Conservation (phyloP, 2,113 vertebrate genomes). For the Murina feae region DNA sequence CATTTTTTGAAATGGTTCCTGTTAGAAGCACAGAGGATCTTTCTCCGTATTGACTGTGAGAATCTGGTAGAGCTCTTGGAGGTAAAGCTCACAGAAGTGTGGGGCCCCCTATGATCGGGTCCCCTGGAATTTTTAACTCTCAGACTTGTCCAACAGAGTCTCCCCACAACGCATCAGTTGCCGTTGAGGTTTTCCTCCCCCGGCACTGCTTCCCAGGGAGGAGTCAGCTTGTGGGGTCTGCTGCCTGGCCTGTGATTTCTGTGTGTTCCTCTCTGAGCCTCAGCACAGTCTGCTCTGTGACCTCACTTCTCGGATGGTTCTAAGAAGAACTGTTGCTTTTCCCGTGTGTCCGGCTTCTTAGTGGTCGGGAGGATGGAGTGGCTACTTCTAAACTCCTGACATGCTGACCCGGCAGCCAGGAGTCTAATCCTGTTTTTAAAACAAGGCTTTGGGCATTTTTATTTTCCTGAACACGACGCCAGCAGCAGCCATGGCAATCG, state of each 20-base stretch:
- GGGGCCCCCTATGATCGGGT: too few species aligned
- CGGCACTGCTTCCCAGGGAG: fast-evolving
- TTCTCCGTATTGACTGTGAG: background rate
- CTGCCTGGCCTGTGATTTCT: background rate
- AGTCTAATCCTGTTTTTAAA: background rate
- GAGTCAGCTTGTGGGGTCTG: background rate
- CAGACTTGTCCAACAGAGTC: too few species aligned
- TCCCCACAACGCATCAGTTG: background rate
- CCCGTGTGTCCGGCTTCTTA: background rate
- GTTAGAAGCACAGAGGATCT: background rate
- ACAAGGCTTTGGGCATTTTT: background rate
- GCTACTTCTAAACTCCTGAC: background rate
- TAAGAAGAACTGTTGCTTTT: background rate
- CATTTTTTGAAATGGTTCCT: background rate
- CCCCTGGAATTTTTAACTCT: background rate
- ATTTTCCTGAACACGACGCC: background rate
- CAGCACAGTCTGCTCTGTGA: background rate
- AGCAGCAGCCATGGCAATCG: background rate
- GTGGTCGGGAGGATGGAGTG: background rate
- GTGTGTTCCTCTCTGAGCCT: background rate
- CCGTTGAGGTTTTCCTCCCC: background rate
- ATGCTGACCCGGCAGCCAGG: background rate
- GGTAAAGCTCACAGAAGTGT: background rate
- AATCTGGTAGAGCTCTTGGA: background rate
- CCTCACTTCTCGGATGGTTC: background rate